Evolutionary conservation across 2,113 vertebrate genomes (phyloP).

Genomic region (Hydropotes inermis): DNA sequence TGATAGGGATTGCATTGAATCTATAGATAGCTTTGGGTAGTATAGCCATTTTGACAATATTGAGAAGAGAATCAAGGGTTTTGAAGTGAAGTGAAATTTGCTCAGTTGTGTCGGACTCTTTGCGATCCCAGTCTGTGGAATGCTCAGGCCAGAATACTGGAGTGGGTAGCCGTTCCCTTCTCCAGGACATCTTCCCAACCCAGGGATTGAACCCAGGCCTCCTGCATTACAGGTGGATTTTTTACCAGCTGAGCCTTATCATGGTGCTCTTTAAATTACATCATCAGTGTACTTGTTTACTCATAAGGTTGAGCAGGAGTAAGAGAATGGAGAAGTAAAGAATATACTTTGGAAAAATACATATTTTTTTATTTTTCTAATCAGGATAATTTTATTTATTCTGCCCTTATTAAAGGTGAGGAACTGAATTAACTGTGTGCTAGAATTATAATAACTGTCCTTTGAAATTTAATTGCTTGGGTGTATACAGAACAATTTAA

Average conservation of each 20-base stretch:
- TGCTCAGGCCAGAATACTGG: not conserved
- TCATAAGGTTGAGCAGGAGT: not conserved
- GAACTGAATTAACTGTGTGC: constrained; percentile 50
- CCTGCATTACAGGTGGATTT: not conserved
- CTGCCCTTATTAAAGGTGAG: constrained; percentile 26
- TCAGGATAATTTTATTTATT: constrained; percentile 22
- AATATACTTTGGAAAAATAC: not conserved
- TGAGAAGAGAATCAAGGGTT: not conserved
- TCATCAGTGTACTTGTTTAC: constrained; percentile 18
- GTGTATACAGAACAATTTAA: not conserved
- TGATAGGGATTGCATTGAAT: no score
- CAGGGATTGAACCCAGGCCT: not conserved
- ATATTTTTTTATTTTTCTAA: not conserved
- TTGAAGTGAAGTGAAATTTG: not conserved
- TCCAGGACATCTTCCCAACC: not conserved
- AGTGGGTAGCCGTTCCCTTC: not conserved
- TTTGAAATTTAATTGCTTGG: constrained; percentile 55
- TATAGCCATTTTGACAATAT: no score
- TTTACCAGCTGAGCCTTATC: not conserved
- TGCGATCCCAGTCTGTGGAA: not conserved
- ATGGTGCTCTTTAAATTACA: constrained; percentile 1
- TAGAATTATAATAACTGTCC: constrained; percentile 44
- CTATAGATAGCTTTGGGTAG: no score
- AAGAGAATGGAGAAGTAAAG: constrained; percentile 6
- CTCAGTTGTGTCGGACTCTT: rapidly evolving